Evolutionary conservation across 37 sponge, comb jelly and placozoan genomes (phyloP).

Genomic region (Spongia lamella): DNA sequence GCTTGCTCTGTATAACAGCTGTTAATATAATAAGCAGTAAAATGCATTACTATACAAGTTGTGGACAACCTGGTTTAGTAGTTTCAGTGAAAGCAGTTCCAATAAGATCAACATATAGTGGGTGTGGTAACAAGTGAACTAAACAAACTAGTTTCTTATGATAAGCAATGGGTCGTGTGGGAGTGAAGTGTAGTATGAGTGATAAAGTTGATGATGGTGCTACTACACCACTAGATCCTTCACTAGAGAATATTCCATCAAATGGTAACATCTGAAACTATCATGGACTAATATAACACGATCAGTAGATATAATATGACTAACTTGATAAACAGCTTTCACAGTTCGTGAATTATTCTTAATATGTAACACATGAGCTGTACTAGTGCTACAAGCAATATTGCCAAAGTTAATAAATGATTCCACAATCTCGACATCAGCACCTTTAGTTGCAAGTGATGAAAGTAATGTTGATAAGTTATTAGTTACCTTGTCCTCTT

Average conservation of each 20-base stretch:
- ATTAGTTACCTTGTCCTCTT: slow-evolving; percentile 37
- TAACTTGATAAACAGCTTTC: slow-evolving; percentile 66
- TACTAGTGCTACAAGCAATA: slow-evolving; percentile 52
- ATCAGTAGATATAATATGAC: neutral
- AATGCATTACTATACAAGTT: neutral
- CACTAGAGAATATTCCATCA: slow-evolving; percentile 76
- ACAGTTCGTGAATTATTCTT: slow-evolving; percentile 64
- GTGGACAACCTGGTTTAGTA: slow-evolving; percentile 60
- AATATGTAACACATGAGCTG: slow-evolving; percentile 50
- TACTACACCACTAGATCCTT: slow-evolving; percentile 51
- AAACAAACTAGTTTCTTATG: slow-evolving; percentile 68
- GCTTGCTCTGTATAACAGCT: slow-evolving; percentile 45
- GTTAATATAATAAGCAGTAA: slow-evolving; percentile 2
- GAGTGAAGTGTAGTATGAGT: slow-evolving; percentile 69
- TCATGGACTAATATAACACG: neutral
- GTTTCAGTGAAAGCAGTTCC: slow-evolving; percentile 82
- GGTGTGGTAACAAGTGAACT: slow-evolving; percentile 68
- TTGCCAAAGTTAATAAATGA: slow-evolving; percentile 62
- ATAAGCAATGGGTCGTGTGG: slow-evolving; percentile 78
- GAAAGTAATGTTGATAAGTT: slow-evolving; percentile 18
- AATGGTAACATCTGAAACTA: slow-evolving; percentile 44
- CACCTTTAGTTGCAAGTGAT: slow-evolving; percentile 31
- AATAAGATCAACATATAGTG: slow-evolving; percentile 77
- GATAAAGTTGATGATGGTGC: slow-evolving; percentile 25
- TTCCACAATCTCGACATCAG: slow-evolving; percentile 42